Evolutionary conservation across 1,140 invertebrate genomes (phyloP).

Genomic region (Sycophila sp.): DNA sequence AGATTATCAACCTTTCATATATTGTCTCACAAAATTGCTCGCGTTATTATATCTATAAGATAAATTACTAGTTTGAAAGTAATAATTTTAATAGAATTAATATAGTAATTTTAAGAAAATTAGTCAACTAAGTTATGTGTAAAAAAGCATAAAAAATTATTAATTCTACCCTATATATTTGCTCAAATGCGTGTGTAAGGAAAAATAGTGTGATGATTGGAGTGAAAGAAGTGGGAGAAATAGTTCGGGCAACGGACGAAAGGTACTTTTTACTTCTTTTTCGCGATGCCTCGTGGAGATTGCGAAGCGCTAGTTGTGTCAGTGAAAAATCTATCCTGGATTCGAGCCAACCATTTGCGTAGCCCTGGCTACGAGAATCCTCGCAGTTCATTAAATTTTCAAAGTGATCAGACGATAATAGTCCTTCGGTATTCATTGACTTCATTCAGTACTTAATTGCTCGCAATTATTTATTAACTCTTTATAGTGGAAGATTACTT

Average conservation of each 20-base stretch:
- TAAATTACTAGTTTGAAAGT: not conserved
- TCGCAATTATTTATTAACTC: not conserved
- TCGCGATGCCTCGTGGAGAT: slow-evolving; percentile 3
- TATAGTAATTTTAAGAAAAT: no score
- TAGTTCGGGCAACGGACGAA: not conserved
- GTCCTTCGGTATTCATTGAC: not conserved
- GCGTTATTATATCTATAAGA: not conserved
- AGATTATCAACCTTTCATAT: slow-evolving; percentile 60
- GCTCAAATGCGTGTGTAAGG: not conserved
- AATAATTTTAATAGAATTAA: slow-evolving; percentile 20
- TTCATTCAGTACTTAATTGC: not conserved
- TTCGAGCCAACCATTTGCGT: slow-evolving; percentile 28
- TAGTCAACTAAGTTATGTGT: no score
- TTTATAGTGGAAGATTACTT: not conserved
- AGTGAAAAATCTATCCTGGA: slow-evolving; percentile 39
- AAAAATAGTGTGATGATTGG: not conserved
- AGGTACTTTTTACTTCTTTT: not conserved
- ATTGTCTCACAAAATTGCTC: slow-evolving; percentile 19
- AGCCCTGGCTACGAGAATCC: not conserved
- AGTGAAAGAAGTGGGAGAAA: not conserved
- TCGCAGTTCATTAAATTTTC: not conserved
- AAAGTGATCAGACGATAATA: not conserved
- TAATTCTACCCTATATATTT: not conserved
- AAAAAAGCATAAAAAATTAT: not conserved
- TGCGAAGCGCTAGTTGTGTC: slow-evolving; percentile 1